These are phyloP conservation scores for Leptura quadrifasciata DNA, from an alignment of 2,888 invertebrate genomes.

Conservation along the genomic window DNA sequence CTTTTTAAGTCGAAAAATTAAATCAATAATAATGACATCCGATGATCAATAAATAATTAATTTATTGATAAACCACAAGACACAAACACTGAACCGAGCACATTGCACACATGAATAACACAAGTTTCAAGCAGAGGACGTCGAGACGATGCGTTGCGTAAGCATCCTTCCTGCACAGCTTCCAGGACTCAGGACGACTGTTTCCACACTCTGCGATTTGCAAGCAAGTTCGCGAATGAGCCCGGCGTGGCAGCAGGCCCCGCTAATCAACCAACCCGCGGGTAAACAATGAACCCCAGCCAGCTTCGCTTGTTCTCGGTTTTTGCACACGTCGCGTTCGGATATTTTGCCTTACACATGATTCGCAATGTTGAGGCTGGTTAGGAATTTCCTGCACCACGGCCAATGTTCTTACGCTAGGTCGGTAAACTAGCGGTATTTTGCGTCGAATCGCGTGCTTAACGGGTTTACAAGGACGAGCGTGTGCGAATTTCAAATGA, in stretches of 20 bases:
- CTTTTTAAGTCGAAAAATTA: neutral
- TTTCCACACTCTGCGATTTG: conserved; percentile 45
- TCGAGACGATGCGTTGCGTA: conserved; percentile 13
- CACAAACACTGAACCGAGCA: neutral
- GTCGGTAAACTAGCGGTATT: conserved; percentile 71
- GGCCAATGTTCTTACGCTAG: conserved; percentile 72
- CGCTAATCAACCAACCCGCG: conserved; percentile 57
- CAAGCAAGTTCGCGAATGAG: conserved; percentile 68
- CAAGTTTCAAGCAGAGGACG: neutral
- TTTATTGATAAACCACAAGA: neutral
- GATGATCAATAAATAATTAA: neutral
- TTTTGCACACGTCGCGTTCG: conserved; percentile 69
- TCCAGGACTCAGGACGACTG: conserved; percentile 41
- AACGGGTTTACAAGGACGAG: conserved; percentile 61
- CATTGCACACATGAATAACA: neutral
- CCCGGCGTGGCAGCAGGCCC: conserved; percentile 42
- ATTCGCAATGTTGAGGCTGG: conserved; percentile 73
- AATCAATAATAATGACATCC: neutral
- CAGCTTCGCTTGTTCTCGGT: conserved; percentile 67
- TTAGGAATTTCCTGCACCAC: conserved; percentile 67
- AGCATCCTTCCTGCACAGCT: conserved; percentile 35
- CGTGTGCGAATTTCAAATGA: conserved; percentile 48
- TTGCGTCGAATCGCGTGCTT: conserved; percentile 64
- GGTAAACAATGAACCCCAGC: conserved; percentile 45
- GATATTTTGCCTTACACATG: conserved; percentile 64